phyloP scores from a whole-genome alignment of 1,140 invertebrate genomes.

The Tetraneura akinire region DNA sequence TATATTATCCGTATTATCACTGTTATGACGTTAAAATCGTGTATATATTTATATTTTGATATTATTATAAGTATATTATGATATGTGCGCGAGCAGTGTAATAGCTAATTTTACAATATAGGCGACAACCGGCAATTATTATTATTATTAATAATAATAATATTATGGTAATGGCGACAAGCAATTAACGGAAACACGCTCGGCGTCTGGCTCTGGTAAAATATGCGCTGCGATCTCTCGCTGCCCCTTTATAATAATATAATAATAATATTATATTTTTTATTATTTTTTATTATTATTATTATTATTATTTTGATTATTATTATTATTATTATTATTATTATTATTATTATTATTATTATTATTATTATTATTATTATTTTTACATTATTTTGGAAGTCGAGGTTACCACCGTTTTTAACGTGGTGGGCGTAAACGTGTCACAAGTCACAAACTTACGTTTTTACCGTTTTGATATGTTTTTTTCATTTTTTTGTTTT shows the following conservation, averaged over 20 bases:
- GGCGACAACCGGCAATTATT: slow-evolving; percentile 28
- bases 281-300: too few relatives aligned
- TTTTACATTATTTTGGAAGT: not conserved
- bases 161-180: not conserved
- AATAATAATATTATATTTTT: too few relatives aligned
- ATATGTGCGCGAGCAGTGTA: not conserved
- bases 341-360: too few relatives aligned
- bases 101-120: slow-evolving; percentile 15
- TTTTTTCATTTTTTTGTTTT: too few relatives aligned
- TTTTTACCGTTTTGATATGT: too few relatives aligned
- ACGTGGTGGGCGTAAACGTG: not conserved
- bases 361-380: too few relatives aligned
- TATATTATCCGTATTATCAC: not conserved
- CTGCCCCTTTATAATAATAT: not conserved
- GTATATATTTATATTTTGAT: not conserved
- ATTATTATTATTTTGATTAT: too few relatives aligned
- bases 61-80: too few relatives aligned
- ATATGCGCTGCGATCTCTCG: not conserved
- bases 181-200: slow-evolving; percentile 9
- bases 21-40: not conserved
- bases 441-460: not conserved
- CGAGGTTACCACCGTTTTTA: not conserved
- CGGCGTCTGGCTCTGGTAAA: not conserved
- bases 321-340: too few relatives aligned
- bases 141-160: not conserved